These are phyloP conservation scores for Molothrus aeneus DNA, from an alignment of 2,797 vertebrate genomes.

Conservation along the genomic window DNA sequence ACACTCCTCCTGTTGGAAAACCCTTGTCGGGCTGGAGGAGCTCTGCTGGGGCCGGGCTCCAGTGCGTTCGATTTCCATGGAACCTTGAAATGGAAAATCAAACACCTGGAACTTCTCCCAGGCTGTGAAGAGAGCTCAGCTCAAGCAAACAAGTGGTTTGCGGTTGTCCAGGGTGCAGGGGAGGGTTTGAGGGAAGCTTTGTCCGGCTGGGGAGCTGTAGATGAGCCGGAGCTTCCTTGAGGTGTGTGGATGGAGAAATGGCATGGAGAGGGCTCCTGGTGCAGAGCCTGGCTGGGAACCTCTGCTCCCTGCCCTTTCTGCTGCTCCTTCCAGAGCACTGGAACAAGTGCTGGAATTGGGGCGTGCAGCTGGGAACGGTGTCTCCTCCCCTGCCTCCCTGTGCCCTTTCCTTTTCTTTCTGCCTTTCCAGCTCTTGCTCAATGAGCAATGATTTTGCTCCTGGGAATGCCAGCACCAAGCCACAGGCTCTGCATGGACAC, in stretches of 20 bases:
- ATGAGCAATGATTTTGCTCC: not conserved
- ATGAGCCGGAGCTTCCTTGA: fast-evolving
- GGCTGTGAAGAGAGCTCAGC: not conserved
- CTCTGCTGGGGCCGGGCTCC: not conserved
- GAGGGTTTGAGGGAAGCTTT: not conserved
- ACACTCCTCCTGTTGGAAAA: not conserved
- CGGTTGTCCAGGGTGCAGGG: not conserved
- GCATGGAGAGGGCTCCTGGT: not conserved
- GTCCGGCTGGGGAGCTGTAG: not conserved
- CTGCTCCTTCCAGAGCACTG: not conserved
- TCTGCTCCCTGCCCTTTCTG: not conserved
- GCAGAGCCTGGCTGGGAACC: not conserved
- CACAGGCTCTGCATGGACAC: not conserved
- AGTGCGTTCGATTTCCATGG: fast-evolving
- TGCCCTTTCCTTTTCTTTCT: not conserved
- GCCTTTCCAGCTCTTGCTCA: slow-evolving; percentile 11
- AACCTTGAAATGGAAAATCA: not conserved
- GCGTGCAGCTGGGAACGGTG: not conserved
- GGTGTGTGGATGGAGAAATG: not conserved
- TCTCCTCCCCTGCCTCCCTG: not conserved
- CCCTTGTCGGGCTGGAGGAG: not conserved
- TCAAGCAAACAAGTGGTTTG: not conserved
- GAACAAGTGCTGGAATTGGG: not conserved
- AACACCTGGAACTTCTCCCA: not conserved
- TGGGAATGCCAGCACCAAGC: not conserved